These are phyloP conservation scores for Leptodactylus fuscus DNA, from an alignment of 2,113 vertebrate genomes.

Conservation along the genomic window DNA sequence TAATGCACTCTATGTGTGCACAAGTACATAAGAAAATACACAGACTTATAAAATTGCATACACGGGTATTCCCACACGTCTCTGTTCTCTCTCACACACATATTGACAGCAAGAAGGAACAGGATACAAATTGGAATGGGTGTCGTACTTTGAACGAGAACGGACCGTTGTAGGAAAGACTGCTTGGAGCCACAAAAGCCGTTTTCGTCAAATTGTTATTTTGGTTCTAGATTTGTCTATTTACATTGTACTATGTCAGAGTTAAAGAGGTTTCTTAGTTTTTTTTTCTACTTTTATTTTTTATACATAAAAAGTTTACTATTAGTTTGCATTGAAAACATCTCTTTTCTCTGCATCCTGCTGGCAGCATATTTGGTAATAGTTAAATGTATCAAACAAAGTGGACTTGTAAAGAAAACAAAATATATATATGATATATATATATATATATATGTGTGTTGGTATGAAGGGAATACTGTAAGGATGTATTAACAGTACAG, in stretches of 20 bases:
- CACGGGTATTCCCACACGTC: constrained; percentile 78
- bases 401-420: constrained; percentile 41
- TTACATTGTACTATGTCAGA: constrained; percentile 58
- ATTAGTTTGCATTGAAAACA: constrained; percentile 40
- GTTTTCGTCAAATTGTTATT: constrained; percentile 65
- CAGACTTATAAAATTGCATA: constrained; percentile 87
- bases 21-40: constrained; percentile 93
- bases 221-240: constrained; percentile 70
- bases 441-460: neutral
- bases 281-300: constrained; percentile 3
- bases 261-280: constrained; percentile 32
- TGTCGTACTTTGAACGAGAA: constrained; percentile 77
- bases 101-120: constrained; percentile 80
- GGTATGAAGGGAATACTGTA: constrained; percentile 29
- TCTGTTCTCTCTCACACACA: constrained; percentile 83
- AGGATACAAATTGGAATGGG: constrained; percentile 84
- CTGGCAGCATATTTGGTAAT: constrained; percentile 48
- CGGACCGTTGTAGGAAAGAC: constrained; percentile 73
- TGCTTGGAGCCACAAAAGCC: constrained; percentile 69
- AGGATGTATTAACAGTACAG: constrained; percentile 67
- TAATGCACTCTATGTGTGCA: constrained; percentile 96
- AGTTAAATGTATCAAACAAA: constrained; percentile 31
- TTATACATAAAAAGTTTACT: constrained; percentile 44
- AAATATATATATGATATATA: constrained; percentile 27
- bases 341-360: constrained; percentile 36